phyloP scores from a whole-genome alignment of 2,888 invertebrate species.

The Argyresthia albistria region DNA sequence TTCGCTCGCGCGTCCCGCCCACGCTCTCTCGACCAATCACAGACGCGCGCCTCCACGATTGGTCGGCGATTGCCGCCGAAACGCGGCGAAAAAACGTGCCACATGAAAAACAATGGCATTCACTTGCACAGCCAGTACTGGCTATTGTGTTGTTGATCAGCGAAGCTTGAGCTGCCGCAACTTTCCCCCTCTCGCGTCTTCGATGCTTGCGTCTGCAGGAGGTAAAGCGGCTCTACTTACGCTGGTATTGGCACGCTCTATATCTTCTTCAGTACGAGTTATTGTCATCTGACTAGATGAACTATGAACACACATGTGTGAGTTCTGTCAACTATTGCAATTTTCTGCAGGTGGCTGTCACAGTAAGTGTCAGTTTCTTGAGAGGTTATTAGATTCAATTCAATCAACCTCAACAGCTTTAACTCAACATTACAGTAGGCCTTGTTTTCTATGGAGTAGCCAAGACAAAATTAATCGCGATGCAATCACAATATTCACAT shows the following conservation, averaged over 20 bases:
- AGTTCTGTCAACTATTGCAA: too few species aligned
- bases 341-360: too few species aligned
- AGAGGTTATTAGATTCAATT: too few species aligned
- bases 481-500: too few species aligned
- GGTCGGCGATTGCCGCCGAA: slow-evolving; percentile 32
- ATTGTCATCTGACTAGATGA: too few species aligned
- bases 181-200: background rate
- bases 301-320: too few species aligned
- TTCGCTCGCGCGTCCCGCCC: slow-evolving; percentile 31
- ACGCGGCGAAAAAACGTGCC: slow-evolving; percentile 37
- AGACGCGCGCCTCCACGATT: slow-evolving; percentile 31
- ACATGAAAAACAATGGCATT: slow-evolving; percentile 62
- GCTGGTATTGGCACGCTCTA: background rate
- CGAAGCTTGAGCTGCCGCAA: slow-evolving; percentile 16
- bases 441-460: too few species aligned
- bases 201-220: background rate
- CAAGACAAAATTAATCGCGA: too few species aligned
- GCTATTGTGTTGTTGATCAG: slow-evolving; percentile 26
- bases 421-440: too few species aligned
- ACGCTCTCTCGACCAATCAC: slow-evolving; percentile 39
- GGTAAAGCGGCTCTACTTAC: background rate
- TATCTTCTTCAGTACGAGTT: background rate
- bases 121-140: slow-evolving; percentile 33
- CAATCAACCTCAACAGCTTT: too few species aligned
- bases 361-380: too few species aligned